These are phyloP conservation scores for Ashinkailepas kermadecensis DNA, from an alignment of 2,888 invertebrate genomes.

Conservation along the genomic window DNA sequence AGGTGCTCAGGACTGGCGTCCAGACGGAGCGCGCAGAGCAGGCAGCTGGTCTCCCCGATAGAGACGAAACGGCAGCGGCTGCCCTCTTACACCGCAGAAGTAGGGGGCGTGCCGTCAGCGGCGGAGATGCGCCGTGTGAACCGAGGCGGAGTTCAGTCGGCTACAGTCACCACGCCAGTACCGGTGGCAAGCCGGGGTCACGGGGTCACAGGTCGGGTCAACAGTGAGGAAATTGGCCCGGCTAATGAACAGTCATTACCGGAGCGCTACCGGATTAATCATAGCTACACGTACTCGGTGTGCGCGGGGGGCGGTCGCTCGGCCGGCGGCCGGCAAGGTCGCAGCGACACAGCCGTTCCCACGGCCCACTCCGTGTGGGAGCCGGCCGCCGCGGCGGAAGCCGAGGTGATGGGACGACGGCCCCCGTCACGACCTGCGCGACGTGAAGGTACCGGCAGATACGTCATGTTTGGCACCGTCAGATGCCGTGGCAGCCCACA, in stretches of 20 bases:
- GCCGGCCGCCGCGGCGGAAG: background rate
- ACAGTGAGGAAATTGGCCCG: background rate
- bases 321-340: background rate
- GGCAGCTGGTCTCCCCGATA: too few relatives aligned
- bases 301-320: background rate
- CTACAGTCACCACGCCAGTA: too few relatives aligned
- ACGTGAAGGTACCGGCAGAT: too few relatives aligned
- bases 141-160: too few relatives aligned
- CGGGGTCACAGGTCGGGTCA: slow-evolving; percentile 9
- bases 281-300: background rate
- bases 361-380: background rate
- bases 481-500: too few relatives aligned
- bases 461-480: too few relatives aligned
- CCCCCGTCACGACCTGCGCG: background rate
- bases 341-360: background rate
- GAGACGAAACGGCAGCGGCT: too few relatives aligned
- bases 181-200: background rate
- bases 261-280: slow-evolving; percentile 5
- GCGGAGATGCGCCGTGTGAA: too few relatives aligned
- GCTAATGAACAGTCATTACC: background rate
- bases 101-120: too few relatives aligned
- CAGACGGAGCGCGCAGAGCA: too few relatives aligned
- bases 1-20: too few relatives aligned
- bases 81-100: too few relatives aligned
- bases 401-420: background rate